Conservation (phyloP, 2,888 invertebrate species). For the Nasonovia ribisnigri region DNA sequence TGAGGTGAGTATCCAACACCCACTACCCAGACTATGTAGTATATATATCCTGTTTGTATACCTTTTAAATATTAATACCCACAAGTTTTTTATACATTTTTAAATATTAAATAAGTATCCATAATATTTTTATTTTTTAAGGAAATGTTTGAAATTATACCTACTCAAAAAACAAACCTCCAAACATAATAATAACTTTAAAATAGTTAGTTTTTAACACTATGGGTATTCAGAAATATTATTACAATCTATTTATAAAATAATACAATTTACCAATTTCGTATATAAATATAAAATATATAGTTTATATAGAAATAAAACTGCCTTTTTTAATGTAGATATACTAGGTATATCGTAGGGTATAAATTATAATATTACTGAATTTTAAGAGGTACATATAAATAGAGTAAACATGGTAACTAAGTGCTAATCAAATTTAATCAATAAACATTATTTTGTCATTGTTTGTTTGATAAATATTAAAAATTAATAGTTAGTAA, state of each 20-base stretch:
- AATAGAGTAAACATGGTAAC: neutral
- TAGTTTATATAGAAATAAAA: neutral
- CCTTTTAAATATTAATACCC: neutral
- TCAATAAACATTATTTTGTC: neutral
- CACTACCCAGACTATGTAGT: neutral
- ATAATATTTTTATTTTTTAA: neutral
- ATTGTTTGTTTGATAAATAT: too few species aligned
- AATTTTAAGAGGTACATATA: neutral
- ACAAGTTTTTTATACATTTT: conserved; percentile 1
- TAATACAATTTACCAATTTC: neutral
- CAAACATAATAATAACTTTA: neutral
- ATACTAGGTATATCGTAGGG: neutral
- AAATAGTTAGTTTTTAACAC: neutral
- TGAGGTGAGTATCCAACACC: neutral
- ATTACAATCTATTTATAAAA: neutral
- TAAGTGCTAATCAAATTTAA: neutral
- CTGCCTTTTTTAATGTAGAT: neutral
- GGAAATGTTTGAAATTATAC: neutral
- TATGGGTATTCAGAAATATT: neutral
- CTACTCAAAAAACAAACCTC: neutral
- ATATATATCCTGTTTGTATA: neutral
- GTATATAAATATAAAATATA: neutral
- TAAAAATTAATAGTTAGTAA: too few species aligned
- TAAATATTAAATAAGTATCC: neutral
- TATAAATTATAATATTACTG: neutral